Base-by-base conservation (phyloP, 2,113 vertebrate species). In the Clupea harengus region DNA sequence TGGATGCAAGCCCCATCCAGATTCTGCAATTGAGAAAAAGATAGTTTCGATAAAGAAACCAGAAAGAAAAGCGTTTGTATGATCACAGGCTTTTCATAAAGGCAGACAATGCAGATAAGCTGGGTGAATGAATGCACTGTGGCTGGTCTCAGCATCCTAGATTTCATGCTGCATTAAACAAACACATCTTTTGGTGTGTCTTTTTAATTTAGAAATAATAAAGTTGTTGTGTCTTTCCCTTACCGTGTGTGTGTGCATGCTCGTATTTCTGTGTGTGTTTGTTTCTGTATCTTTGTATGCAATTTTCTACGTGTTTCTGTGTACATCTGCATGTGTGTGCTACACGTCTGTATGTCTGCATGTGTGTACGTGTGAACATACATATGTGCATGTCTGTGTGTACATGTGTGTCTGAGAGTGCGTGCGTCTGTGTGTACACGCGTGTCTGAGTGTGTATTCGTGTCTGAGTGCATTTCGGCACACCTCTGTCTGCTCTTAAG, bases 1-100 rank as follows among this genome's bases (percentile, higher is more conserved):
- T 98, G 97, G 92, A 99, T 96, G 91, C 98, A 99, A 39, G 97
- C 93, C 46, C 97, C 96, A 81, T 99, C 98, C 86, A 97, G 92
- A 92, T 99, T 97, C 98, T 99, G 91, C 49, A 93, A 89, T 87
- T 4, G 85, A 87, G 91, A 88, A 78, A 78, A 78, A 78, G 72
- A 78, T 78, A 78, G 72, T 78, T 78, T 78, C 11, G 72, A 78
- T 78, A 78, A 78, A 78, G 72, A 78, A 78, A 11, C 13, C 72
- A 15, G 28, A 78, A 78, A 39, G 72, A 78, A 78, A 78, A 78
- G 72, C 72, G 39, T 78, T 78, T 78, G 72, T 78, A 78, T 78
- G 72, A 78, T 78, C 72, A 78, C 72, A 78, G 72, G 64, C 64
- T 72, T 57, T 82, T 57, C 83, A 91, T 90, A 83, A 89, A 86